Base-by-base conservation (phyloP, 2,888 invertebrate species). In the Cantharis nigra region DNA sequence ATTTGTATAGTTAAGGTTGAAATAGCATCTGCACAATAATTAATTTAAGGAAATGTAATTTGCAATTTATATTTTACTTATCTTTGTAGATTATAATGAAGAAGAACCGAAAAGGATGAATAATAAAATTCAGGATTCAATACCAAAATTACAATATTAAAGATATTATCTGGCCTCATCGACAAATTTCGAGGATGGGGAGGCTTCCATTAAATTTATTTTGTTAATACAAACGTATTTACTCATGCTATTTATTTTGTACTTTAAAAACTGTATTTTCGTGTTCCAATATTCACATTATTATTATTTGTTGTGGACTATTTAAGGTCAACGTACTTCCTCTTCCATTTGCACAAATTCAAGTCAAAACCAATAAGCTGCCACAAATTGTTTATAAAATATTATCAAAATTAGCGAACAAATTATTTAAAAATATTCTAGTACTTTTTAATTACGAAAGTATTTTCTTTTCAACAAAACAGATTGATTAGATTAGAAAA, bases 1-100 rank as follows among this genome's bases (percentile, higher is more conserved):
- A 74, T 74, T 74, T 74, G 30, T 63, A 69, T 69, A 69, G 74
- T 62, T 30, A 74, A 74, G 74, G 74, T 62, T 69, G 63, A 18
- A 30, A 63, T 18, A 62, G 69, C 74, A 74, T 69, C 74, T 69
- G 74, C 69, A 74, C 62, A 13, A 13, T 69, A 74, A 74, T 74
- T 74, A 64, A 74, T 69, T 69, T 26, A 69, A 69, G 18, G 10
- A 71, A 71, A 63, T n/a, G 49, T 49, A 65, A 72, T 30, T 70
- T 63, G 33, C 71, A 71, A 63, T 74, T 74, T 74, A 67, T 69
- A 30, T 69, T 74, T 72, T 49, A 7, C n/a, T 49, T 49, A 49
- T 49, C 49, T 49, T n/a, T 7, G 49, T 49, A 7, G 49, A 49
- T 49, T 49, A n/a, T 49, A 49, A 49, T 49, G 49, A n/a, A 49